Evolutionary conservation across 2,113 vertebrate species (phyloP).

Genomic region (Syngnathus typhle): DNA sequence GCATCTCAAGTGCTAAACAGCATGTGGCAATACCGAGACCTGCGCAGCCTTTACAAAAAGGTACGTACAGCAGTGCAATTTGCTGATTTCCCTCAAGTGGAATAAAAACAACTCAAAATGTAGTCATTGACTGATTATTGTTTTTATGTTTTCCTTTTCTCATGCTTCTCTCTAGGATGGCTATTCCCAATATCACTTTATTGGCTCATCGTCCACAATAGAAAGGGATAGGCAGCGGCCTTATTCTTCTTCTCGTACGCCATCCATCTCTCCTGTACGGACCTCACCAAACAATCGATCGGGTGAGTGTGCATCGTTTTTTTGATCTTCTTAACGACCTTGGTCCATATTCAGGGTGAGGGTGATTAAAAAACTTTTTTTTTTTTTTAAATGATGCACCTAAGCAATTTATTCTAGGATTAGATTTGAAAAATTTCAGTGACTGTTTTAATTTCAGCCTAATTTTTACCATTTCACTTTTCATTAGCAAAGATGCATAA

Average conservation of each 20-base stretch:
- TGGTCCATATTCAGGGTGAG: neutral
- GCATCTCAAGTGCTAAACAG: conserved; percentile 98
- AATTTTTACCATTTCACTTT: neutral
- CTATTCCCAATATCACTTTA: conserved; percentile 96
- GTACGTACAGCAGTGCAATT: conserved; percentile 55
- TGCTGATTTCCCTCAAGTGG: neutral
- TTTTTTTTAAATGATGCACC: neutral
- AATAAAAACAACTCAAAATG: neutral
- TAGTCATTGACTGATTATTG: neutral
- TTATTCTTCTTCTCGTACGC: conserved; percentile 96
- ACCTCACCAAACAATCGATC: conserved; percentile 98
- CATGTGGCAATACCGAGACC: conserved; percentile 99
- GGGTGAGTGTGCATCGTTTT: conserved; percentile 70
- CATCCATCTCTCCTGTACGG: conserved; percentile 94
- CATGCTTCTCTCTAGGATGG: conserved; percentile 75
- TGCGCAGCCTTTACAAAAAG: conserved; percentile 99
- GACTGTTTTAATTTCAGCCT: neutral
- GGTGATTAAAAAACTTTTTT: too few species aligned
- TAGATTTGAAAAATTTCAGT: neutral
- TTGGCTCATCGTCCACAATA: conserved; percentile 96
- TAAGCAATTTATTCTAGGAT: neutral
- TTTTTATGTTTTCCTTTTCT: neutral
- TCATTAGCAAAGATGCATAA: neutral
- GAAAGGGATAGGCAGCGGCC: conserved; percentile 94
- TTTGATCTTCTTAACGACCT: neutral